These are phyloP conservation scores for Abrostola tripartita DNA, from an alignment of 2,888 invertebrate genomes.

Conservation along the genomic window DNA sequence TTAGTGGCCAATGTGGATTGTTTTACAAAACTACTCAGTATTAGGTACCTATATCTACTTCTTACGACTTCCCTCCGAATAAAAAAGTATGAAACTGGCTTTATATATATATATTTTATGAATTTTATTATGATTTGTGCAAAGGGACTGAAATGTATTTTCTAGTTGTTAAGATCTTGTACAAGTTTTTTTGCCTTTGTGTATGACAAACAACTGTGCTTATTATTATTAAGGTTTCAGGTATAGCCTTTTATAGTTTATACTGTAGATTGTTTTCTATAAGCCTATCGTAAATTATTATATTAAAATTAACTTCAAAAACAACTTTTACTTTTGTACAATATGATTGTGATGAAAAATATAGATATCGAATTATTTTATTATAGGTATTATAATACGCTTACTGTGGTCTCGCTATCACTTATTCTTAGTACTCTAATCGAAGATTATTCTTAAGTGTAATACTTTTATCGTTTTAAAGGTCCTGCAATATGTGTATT, in stretches of 20 bases:
- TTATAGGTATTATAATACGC: too few species aligned
- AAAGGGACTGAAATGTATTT: slow-evolving; percentile 24
- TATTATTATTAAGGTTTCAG: background rate
- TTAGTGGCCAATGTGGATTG: slow-evolving; percentile 5
- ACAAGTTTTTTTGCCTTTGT: background rate
- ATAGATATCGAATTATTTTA: too few species aligned
- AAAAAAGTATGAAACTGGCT: slow-evolving; percentile 10
- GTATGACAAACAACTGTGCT: background rate
- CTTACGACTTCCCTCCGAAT: slow-evolving; percentile 42
- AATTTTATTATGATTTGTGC: slow-evolving; percentile 11
- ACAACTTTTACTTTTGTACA: too few species aligned
- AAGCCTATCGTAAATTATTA: too few species aligned
- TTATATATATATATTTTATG: slow-evolving; percentile 5
- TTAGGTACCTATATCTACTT: slow-evolving; percentile 22
- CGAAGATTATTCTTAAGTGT: too few species aligned
- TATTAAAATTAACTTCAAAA: too few species aligned
- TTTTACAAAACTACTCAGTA: slow-evolving; percentile 28
- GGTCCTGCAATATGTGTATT: too few species aligned
- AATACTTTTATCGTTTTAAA: too few species aligned
- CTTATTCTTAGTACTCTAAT: too few species aligned
- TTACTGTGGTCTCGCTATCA: too few species aligned
- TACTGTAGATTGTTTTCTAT: too few species aligned
- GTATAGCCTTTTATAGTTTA: background rate
- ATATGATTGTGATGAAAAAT: too few species aligned
- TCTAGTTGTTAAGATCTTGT: slow-evolving; percentile 4